Evolutionary conservation across 2,888 invertebrate species (phyloP).

Genomic region (Drosophila vallismaia): DNA sequence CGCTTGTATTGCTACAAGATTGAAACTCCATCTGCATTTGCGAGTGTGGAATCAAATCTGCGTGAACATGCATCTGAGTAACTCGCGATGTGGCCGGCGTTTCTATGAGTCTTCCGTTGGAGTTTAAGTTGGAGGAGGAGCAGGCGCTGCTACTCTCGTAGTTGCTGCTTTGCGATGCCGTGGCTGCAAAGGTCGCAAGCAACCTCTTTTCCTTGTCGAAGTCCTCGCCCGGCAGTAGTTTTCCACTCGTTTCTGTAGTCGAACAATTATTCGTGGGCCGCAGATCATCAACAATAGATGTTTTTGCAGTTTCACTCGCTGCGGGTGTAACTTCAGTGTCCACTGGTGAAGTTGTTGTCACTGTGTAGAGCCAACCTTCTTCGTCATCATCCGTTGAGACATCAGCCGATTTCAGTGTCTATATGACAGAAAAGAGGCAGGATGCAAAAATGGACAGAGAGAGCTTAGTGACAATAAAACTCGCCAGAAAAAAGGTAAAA

Average conservation of each 20-base stretch:
- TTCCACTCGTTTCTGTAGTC: slow-evolving; percentile 60
- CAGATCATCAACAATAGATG: slow-evolving; percentile 68
- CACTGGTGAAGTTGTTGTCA: slow-evolving; percentile 52
- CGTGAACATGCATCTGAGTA: slow-evolving; percentile 73
- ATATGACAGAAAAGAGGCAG: slow-evolving; percentile 5
- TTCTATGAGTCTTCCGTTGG: slow-evolving; percentile 70
- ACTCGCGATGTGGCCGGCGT: slow-evolving; percentile 78
- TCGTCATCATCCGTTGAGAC: slow-evolving; percentile 87
- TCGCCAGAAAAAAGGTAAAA: slow-evolving; percentile 38
- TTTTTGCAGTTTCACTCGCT: slow-evolving; percentile 47
- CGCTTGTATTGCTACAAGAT: slow-evolving; percentile 66
- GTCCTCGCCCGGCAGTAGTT: slow-evolving; percentile 68
- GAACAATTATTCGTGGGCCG: slow-evolving; percentile 80
- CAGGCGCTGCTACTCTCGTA: slow-evolving; percentile 78
- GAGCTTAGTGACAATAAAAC: slow-evolving; percentile 44
- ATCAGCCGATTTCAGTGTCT: slow-evolving; percentile 84
- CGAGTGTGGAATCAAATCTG: slow-evolving; percentile 14
- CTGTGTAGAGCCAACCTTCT: slow-evolving; percentile 84
- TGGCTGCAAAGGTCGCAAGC: slow-evolving; percentile 48
- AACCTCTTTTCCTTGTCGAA: slow-evolving; percentile 83
- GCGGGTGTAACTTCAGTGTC: slow-evolving; percentile 26
- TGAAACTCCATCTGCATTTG: slow-evolving; percentile 80
- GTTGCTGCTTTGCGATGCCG: slow-evolving; percentile 63
- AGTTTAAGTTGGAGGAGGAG: slow-evolving; percentile 76
- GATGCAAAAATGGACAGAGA: slow-evolving; percentile 8